Conservation (phyloP, 1,140 invertebrate genomes). For the Sycobia sp. region DNA sequence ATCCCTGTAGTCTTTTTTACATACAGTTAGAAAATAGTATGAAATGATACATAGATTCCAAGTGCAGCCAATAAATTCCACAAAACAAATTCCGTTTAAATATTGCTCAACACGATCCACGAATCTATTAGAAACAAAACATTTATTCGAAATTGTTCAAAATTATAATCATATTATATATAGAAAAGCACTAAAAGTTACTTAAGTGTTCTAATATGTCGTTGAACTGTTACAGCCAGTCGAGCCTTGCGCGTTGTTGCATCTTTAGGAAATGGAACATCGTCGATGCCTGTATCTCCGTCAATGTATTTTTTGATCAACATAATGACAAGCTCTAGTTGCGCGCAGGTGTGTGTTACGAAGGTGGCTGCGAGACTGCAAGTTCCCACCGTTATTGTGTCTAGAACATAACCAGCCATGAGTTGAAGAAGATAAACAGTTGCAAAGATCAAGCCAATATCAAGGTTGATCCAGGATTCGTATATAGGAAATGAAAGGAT, state of each 20-base stretch:
- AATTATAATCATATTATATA: no score
- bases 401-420: conserved; percentile 30
- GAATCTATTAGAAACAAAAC: neutral
- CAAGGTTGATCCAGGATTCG: conserved; percentile 36
- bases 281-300: neutral
- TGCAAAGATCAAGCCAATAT: conserved; percentile 34
- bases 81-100: conserved; percentile 48
- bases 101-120: conserved; percentile 37
- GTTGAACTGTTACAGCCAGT: conserved; percentile 42
- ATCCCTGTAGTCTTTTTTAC: no score
- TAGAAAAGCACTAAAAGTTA: neutral
- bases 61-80: conserved; percentile 50
- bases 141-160: neutral
- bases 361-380: conserved; percentile 45
- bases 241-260: conserved; percentile 22
- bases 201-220: conserved; percentile 35
- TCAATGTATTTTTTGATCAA: neutral
- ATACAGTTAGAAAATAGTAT: neutral
- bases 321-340: conserved; percentile 42
- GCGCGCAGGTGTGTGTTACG: conserved; percentile 45
- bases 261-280: neutral
- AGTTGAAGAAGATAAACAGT: conserved; percentile 39
- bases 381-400: conserved; percentile 36
- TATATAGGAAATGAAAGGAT: conserved; percentile 42
- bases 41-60: conserved; percentile 46